Conservation (phyloP, 2,797 vertebrate genomes). For the Alauda arvensis region DNA sequence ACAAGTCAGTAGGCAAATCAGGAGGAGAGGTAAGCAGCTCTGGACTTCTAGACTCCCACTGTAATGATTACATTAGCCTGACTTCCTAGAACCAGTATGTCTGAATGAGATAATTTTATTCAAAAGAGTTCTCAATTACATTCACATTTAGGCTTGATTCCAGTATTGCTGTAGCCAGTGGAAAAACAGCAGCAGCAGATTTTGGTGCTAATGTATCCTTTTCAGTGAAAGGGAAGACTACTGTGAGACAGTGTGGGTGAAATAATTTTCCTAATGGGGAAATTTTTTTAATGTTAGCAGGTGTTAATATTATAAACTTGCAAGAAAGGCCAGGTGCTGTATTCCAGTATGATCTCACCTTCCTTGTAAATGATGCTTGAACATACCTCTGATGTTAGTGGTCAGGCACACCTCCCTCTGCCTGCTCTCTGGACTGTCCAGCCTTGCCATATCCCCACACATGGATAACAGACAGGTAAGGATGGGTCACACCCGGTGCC, state of each 20-base stretch:
- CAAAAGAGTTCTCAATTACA: constrained; percentile 30
- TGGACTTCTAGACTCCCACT: constrained; percentile 26
- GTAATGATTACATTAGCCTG: constrained; percentile 11
- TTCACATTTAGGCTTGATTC: constrained; percentile 28
- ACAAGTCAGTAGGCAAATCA: constrained; percentile 39
- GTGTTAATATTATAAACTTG: background rate
- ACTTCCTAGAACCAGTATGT: constrained; percentile 24
- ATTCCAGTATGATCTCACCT: background rate
- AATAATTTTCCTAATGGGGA: background rate
- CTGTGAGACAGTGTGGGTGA: background rate
- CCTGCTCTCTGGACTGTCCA: background rate
- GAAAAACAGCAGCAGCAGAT: background rate
- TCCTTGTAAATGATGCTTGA: background rate
- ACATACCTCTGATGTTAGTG: background rate
- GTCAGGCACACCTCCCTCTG: background rate
- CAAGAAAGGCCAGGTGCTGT: background rate
- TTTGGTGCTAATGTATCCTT: background rate
- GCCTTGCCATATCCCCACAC: accelerated
- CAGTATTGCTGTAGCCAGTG: constrained; percentile 2
- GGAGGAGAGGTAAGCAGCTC: background rate
- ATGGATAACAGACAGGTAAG: accelerated
- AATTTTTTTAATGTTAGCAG: background rate
- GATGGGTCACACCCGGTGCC: background rate
- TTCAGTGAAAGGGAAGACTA: background rate
- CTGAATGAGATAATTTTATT: constrained; percentile 46